Conservation (phyloP, 2,113 vertebrate genomes). For the human (Homo sapiens) region GRCh38 chr5:124858501-124859000, state of each 20-base stretch:
- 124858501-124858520: too few species aligned
- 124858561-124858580: too few species aligned
- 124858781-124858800: neutral
- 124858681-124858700: neutral
- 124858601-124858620: too few species aligned
- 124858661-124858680: neutral
- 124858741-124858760: neutral
- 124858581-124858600: too few species aligned
- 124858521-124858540: too few species aligned
- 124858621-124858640: too few species aligned
- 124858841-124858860: too few species aligned
- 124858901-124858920: neutral
- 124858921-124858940: neutral
- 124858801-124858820: neutral
- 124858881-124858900: neutral
- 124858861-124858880: neutral
- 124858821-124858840: neutral
- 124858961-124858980: conserved; percentile 18
- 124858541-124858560: too few species aligned
- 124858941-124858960: conserved; percentile 28
- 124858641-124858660: neutral
- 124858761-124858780: neutral
- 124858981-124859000: neutral
- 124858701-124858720: neutral
- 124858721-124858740: neutral